phyloP scores from a whole-genome alignment of 2,797 vertebrate genomes.

The Bufotes viridis region DNA sequence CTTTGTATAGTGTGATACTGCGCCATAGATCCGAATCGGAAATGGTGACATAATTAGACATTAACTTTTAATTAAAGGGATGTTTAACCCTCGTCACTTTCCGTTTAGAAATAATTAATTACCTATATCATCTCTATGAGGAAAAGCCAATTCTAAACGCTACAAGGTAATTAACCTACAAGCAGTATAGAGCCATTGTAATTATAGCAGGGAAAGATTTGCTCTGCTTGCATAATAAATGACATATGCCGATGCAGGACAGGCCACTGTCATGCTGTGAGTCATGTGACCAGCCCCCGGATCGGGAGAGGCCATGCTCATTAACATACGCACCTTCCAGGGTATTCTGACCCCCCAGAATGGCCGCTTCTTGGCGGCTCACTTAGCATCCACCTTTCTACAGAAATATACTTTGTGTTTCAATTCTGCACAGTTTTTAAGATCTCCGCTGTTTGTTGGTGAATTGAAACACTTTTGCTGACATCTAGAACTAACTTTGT shows the following conservation, averaged over 20 bases:
- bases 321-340: not conserved
- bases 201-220: conserved; percentile 24
- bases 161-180: conserved; percentile 36
- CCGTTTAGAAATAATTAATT: conserved; percentile 42
- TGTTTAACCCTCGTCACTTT: conserved; percentile 42
- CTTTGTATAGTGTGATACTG: not conserved
- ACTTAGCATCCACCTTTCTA: no score
- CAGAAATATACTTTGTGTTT: no score
- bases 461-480: no score
- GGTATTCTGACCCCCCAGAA: no score
- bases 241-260: not conserved
- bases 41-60: conserved; percentile 36
- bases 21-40: conserved; percentile 17
- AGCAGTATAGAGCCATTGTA: not conserved
- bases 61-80: conserved; percentile 47
- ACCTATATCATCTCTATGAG: conserved; percentile 19
- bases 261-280: not conserved
- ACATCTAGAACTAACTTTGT: no score
- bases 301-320: not conserved
- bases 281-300: not conserved
- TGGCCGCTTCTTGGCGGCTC: no score
- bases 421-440: no score
- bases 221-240: not conserved
- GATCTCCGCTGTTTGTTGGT: no score
- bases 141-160: conserved; percentile 17